Percentiles rank a stretch among this genome's conserved stretches.
Conservation (phyloP, 2,797 vertebrate genomes). For the Halcyon chelicuti region DNA sequence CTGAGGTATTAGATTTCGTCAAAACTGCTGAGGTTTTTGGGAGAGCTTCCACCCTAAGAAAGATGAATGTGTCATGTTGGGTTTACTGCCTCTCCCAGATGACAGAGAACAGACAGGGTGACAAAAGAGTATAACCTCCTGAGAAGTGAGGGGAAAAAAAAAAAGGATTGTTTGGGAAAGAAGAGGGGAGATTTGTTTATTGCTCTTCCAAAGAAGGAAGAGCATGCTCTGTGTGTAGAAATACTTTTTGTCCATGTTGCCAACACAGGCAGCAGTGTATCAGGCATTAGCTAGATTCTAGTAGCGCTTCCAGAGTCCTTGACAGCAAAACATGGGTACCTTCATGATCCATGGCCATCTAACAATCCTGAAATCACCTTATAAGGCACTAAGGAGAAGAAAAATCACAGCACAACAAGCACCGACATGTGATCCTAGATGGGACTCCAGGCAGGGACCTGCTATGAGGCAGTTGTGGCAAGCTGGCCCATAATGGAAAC, state of each 20-base stretch:
- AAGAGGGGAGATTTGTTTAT: background rate
- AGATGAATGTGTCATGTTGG: background rate
- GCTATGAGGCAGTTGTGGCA: background rate
- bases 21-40: background rate
- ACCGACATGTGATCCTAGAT: background rate
- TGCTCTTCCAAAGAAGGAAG: background rate
- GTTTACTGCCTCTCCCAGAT: background rate
- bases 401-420: background rate
- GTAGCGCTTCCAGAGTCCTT: background rate
- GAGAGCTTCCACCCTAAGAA: background rate
- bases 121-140: background rate
- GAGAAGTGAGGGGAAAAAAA: background rate
- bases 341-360: background rate
- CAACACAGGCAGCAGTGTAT: background rate
- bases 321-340: background rate
- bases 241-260: background rate
- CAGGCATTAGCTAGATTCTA: background rate
- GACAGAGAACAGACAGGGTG: background rate
- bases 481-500: background rate
- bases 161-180: background rate
- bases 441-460: background rate
- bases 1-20: background rate
- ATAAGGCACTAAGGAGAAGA: background rate
- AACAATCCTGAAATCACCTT: background rate
- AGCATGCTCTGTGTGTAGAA: conserved; percentile 16